These are phyloP conservation scores for Pipistrellus pipistrellus DNA, from an alignment of 2,797 vertebrate genomes.

Conservation along the genomic window DNA sequence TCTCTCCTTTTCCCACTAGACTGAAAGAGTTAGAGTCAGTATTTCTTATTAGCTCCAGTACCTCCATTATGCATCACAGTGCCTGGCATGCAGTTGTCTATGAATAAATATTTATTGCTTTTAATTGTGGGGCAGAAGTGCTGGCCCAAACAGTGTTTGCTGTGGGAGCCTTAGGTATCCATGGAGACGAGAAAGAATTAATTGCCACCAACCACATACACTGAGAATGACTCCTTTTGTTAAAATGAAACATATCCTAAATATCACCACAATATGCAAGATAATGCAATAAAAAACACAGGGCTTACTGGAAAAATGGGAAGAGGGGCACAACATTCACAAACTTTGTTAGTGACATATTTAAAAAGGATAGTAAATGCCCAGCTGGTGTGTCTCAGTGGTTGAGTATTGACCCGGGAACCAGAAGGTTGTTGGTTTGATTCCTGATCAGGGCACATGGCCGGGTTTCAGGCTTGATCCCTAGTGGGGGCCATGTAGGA, in stretches of 20 bases:
- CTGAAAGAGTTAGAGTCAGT: background rate
- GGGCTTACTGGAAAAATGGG: background rate
- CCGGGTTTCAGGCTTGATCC: no score
- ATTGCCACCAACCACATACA: background rate
- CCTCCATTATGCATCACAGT: background rate
- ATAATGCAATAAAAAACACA: background rate
- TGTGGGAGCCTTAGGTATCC: conserved; percentile 10
- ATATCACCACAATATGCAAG: conserved; percentile 22
- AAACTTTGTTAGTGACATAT: conserved; percentile 9
- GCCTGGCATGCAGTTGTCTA: background rate
- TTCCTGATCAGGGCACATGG: no score
- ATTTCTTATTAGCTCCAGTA: background rate
- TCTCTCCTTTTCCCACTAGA: background rate
- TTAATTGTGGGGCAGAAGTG: conserved; percentile 26
- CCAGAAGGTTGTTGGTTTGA: no score
- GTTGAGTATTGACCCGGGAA: no score
- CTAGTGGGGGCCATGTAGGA: no score
- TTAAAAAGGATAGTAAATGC: background rate
- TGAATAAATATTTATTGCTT: conserved; percentile 52
- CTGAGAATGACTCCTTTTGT: background rate
- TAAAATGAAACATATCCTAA: conserved; percentile 39
- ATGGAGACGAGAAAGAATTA: conserved; percentile 43
- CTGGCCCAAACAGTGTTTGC: background rate
- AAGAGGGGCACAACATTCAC: background rate
- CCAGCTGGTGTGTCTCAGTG: no score